Evolutionary conservation across 2,797 vertebrate species (phyloP).

Genomic region (Pteronotus mesoamericanus): DNA sequence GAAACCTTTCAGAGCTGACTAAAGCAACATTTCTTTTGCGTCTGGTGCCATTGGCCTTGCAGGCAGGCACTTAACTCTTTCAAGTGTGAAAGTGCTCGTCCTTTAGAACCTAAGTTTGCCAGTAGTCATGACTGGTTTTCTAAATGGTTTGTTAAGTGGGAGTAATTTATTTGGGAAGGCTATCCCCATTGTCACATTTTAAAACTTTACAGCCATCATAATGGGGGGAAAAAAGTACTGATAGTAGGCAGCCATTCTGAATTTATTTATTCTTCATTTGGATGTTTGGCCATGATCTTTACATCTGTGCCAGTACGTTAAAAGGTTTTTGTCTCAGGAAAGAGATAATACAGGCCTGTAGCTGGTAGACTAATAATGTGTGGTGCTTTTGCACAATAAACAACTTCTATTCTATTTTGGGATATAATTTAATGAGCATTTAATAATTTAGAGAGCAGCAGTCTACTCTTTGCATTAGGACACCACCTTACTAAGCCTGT

Average conservation of each 20-base stretch:
- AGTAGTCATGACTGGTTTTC: neutral
- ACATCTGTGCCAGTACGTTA: neutral
- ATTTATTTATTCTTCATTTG: slow-evolving; percentile 9
- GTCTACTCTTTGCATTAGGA: slow-evolving; percentile 29
- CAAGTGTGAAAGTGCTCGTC: neutral
- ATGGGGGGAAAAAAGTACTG: neutral
- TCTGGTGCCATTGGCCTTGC: slow-evolving; percentile 16
- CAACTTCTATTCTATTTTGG: slow-evolving; percentile 14
- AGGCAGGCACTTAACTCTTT: slow-evolving; percentile 70
- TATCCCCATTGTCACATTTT: neutral
- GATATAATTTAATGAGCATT: slow-evolving; percentile 45
- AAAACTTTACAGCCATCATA: neutral
- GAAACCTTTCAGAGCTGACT: slow-evolving; percentile 66
- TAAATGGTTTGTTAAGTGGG: neutral
- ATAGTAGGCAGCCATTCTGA: neutral
- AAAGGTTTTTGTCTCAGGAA: neutral
- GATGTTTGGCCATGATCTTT: neutral
- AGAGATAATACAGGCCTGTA: slow-evolving; percentile 29
- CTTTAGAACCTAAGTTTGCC: neutral
- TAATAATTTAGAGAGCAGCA: neutral
- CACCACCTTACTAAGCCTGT: slow-evolving; percentile 1
- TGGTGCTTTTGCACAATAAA: slow-evolving; percentile 36
- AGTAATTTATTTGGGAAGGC: slow-evolving; percentile 35
- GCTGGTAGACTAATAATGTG: neutral
- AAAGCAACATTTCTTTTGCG: slow-evolving; percentile 69